Percentiles rank a stretch among this genome's conserved stretches.
phyloP scores from a whole-genome alignment of 1,140 invertebrate genomes.

The Onthophagus taurus region DNA sequence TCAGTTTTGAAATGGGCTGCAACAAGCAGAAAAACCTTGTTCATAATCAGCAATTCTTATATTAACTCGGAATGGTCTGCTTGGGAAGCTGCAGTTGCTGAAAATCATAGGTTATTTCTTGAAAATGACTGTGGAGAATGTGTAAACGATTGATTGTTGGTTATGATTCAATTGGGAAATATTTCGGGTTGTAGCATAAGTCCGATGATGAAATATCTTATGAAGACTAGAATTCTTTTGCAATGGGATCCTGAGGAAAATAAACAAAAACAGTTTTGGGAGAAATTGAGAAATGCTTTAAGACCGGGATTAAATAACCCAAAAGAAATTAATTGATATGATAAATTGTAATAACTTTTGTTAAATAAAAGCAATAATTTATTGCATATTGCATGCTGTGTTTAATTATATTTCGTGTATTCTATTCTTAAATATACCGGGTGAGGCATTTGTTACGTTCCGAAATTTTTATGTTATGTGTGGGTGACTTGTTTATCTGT shows the following conservation, averaged over 20 bases:
- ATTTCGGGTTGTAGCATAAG: constrained; percentile 43
- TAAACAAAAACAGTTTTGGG: constrained; percentile 45
- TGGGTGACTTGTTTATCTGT: no score
- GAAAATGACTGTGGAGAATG: constrained; percentile 36
- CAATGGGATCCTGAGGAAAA: constrained; percentile 41
- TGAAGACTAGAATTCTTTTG: constrained; percentile 54
- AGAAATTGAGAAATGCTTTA: constrained; percentile 34
- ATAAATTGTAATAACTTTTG: no score
- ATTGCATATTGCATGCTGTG: no score
- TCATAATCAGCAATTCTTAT: constrained; percentile 55
- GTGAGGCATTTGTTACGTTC: no score
- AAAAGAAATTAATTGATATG: no score
- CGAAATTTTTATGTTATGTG: no score
- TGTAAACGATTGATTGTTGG: constrained; percentile 44
- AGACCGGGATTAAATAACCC: no score
- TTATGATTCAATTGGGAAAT: constrained; percentile 49
- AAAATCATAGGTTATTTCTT: constrained; percentile 43
- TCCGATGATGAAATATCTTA: constrained; percentile 46
- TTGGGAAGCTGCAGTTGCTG: constrained; percentile 54
- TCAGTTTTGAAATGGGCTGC: constrained; percentile 49
- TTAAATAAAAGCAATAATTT: no score
- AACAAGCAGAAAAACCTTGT: constrained; percentile 48
- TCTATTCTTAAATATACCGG: no score
- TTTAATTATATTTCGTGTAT: no score
- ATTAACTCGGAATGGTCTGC: constrained; percentile 56